Base-by-base conservation (phyloP, 2,888 invertebrate species). In the Acheta domesticus region DNA sequence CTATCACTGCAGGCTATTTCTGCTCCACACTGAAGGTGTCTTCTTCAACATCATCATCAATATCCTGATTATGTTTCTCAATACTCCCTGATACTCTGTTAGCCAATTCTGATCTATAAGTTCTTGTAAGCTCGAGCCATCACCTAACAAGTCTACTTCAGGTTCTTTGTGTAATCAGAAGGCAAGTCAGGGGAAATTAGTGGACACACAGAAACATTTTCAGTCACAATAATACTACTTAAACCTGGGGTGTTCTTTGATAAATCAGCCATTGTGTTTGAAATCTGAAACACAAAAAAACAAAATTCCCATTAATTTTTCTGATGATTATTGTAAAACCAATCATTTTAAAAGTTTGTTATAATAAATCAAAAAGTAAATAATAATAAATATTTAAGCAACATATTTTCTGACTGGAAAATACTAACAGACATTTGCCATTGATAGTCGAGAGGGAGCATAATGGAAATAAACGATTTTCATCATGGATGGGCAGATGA, bases 81-180 rank as follows among this genome's bases (percentile, higher is more conserved):
- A 78, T 19, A 23, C 62, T 49, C 8, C 77, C 80, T 75, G 75
- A 49, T 50, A n/a, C 20, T 75, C 83, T 80, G 73, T 82, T 76
- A 12, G 83, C 83, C 75, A 84, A 81, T 78, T 84, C 84, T 20
- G 83, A 75, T 84, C 84, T 79, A 84, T 83, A 49, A 84, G 81
- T 81, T 84, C 83, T 81, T 84, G 84, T 49, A 84, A 81, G 77
- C 84, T 84, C 49, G 81, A 80, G 62, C 79, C 82, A 75, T 81
- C 82, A 79, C 62, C 62, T 62, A 62, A 5, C n/a, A 62, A 62
- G 62, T 62, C 62, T 62, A 62, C 14, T 19, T 62, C 62, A n/a
- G 62, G n/a, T 62, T 62, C 62, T n/a, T 62, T 62, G n/a, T 62
- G 62, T 75, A 79, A 48, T 79, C 79, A 23, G 79, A 12, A 20